These are phyloP conservation scores for Epicauta chinensis DNA, from an alignment of 1,140 invertebrate genomes.

Conservation along the genomic window DNA sequence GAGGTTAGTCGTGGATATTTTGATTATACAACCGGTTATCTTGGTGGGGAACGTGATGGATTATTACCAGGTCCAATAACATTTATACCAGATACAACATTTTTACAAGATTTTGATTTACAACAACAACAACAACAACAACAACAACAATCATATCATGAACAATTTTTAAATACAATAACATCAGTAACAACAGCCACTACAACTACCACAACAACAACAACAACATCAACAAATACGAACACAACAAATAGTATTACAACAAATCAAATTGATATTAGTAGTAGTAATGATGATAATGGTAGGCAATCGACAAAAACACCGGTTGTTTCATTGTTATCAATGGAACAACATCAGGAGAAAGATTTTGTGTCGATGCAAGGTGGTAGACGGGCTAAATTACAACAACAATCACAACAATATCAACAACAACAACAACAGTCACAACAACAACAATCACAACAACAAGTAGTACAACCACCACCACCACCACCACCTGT, in stretches of 20 bases:
- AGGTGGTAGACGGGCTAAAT: conserved; percentile 31
- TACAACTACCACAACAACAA: conserved; percentile 5
- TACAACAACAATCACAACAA: not conserved
- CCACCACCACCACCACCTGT: conserved; percentile 7
- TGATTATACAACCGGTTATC: no score
- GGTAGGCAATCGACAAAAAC: conserved; percentile 30
- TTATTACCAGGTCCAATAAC: no score
- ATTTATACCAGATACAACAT: no score
- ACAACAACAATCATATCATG: conserved; percentile 1
- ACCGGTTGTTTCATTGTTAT: conserved; percentile 38
- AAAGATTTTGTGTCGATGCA: conserved; percentile 39
- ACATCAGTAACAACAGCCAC: not conserved
- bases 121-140: conserved; percentile 1
- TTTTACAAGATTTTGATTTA: conserved; percentile 3
- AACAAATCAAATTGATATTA: no score
- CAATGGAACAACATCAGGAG: conserved; percentile 38
- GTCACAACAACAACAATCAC: no score
- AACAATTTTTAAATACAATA: no score
- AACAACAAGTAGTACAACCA: not conserved
- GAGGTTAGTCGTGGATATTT: conserved; percentile 7
- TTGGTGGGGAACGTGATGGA: no score
- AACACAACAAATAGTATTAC: not conserved
- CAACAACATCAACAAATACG: not conserved
- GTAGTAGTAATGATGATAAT: conserved; percentile 7
- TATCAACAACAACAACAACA: not conserved